Conservation (phyloP, 1,140 invertebrate genomes). For the Cotesia glomerata region DNA sequence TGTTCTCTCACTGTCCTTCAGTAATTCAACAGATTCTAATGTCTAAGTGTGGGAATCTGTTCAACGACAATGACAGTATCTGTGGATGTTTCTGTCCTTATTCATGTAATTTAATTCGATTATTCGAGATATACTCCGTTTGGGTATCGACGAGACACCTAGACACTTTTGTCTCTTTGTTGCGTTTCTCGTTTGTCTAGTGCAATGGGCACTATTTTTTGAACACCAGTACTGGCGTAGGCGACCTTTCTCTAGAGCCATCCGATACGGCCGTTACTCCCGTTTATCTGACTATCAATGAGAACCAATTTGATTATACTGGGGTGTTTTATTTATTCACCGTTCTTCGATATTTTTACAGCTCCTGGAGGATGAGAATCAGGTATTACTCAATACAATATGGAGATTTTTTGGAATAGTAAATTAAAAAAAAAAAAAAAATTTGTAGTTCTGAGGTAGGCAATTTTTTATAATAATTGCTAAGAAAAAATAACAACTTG, state of each 20-base stretch:
- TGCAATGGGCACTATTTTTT: neutral
- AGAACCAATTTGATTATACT: slow-evolving; percentile 4
- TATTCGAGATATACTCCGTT: neutral
- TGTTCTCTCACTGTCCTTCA: neutral
- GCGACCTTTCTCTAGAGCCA: neutral
- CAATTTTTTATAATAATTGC: too few relatives aligned
- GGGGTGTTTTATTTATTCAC: neutral
- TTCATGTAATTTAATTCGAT: neutral
- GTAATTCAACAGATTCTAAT: neutral
- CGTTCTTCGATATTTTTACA: neutral
- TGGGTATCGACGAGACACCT: neutral
- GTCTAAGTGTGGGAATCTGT: too few relatives aligned
- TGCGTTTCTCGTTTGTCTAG: too few relatives aligned
- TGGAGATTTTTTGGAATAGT: too few relatives aligned
- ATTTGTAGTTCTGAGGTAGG: too few relatives aligned
- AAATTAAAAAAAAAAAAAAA: too few relatives aligned
- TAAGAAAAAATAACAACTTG: too few relatives aligned
- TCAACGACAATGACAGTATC: too few relatives aligned
- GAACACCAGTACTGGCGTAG: neutral
- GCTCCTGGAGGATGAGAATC: too few relatives aligned
- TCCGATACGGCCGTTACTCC: neutral
- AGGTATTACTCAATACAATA: too few relatives aligned
- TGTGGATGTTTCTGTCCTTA: too few relatives aligned
- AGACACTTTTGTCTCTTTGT: neutral
- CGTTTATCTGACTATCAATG: neutral